Evolutionary conservation across 2,888 invertebrate genomes (phyloP).

Genomic region (Netelia fuscicornis): DNA sequence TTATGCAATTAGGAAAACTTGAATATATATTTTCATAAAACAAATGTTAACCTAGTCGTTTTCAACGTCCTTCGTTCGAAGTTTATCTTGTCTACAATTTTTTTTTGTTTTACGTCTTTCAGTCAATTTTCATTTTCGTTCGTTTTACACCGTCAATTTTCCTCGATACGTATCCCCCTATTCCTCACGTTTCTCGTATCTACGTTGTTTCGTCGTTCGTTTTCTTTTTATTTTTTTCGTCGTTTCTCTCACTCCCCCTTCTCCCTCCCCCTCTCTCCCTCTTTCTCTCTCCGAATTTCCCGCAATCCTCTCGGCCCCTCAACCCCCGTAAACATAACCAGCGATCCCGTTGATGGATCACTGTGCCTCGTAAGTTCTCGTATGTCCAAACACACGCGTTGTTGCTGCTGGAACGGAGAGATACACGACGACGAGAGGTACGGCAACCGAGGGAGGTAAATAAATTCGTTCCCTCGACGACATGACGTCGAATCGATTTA

Average conservation of each 20-base stretch:
- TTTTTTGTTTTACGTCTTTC: neutral
- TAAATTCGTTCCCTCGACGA: conserved; percentile 67
- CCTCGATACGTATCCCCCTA: conserved; percentile 38
- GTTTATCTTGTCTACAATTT: neutral
- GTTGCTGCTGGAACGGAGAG: conserved; percentile 50
- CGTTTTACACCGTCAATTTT: conserved; percentile 13
- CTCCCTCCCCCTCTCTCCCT: conserved; percentile 32
- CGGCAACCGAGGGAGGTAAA: conserved; percentile 42
- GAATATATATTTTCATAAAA: too few species aligned
- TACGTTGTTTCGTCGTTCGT: conserved; percentile 27
- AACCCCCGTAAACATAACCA: conserved; percentile 68
- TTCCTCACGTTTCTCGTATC: conserved; percentile 46
- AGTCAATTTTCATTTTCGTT: conserved; percentile 23
- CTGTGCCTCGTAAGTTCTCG: conserved; percentile 69
- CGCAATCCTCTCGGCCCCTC: conserved; percentile 23
- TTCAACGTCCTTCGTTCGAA: neutral
- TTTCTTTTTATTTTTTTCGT: conserved; percentile 51
- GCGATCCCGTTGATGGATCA: conserved; percentile 69
- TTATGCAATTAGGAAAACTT: too few species aligned
- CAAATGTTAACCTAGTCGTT: too few species aligned
- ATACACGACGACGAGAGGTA: conserved; percentile 17
- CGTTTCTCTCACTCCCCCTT: conserved; percentile 26
- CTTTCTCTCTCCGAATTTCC: conserved; percentile 41
- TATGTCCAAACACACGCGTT: conserved; percentile 69
- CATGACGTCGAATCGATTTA: conserved; percentile 67